These are phyloP conservation scores for Aramus guarauna DNA, from an alignment of 2,113 vertebrate genomes.

Conservation along the genomic window DNA sequence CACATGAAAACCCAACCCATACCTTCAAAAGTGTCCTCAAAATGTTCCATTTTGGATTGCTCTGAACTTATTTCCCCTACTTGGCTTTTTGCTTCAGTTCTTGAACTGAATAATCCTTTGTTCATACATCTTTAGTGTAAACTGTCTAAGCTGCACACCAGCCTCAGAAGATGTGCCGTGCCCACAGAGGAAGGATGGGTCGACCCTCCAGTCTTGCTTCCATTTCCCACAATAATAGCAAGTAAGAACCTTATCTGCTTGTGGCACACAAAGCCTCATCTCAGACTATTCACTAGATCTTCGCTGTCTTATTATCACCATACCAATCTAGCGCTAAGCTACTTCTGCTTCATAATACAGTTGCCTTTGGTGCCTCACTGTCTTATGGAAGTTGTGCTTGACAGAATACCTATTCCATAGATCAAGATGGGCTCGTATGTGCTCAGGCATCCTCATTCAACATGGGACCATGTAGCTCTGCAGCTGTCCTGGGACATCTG, in stretches of 20 bases:
- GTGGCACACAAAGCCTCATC: background rate
- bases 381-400: background rate
- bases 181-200: background rate
- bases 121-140: background rate
- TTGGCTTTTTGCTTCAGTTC: background rate
- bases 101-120: conserved; percentile 24
- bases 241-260: background rate
- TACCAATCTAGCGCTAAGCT: background rate
- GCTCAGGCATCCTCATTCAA: background rate
- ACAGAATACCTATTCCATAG: background rate
- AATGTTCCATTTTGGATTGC: background rate
- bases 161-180: background rate
- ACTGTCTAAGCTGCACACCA: background rate
- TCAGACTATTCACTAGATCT: background rate
- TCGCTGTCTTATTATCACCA: background rate
- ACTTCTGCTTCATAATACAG: background rate
- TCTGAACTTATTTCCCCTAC: conserved; percentile 22
- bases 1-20: background rate
- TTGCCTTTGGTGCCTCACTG: background rate
- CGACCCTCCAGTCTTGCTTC: background rate
- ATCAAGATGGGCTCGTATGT: background rate
- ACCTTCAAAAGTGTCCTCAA: background rate
- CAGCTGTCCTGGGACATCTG: background rate
- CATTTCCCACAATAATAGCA: background rate
- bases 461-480: background rate